Base-by-base conservation (phyloP, 2,888 invertebrate species). In the Apocheima hispidaria region DNA sequence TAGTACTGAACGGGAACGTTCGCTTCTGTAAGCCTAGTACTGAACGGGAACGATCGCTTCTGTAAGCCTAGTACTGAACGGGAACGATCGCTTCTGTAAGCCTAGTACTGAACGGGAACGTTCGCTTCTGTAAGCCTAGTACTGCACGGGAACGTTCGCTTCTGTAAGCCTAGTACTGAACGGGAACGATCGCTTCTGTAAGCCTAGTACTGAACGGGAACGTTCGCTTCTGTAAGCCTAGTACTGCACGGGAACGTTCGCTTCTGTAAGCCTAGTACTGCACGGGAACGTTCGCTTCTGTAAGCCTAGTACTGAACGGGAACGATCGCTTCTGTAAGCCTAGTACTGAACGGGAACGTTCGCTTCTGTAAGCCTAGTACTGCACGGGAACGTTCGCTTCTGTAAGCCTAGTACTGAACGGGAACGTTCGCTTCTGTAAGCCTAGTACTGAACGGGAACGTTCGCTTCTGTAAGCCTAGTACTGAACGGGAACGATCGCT, bases 51-150 rank as follows among this genome's bases (percentile, higher is more conserved):
- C n/a, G n/a, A n/a, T n/a, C n/a, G n/a, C n/a, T n/a, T n/a, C n/a
- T n/a, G n/a, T n/a, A n/a, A n/a, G n/a, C n/a, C n/a, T n/a, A n/a
- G n/a, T n/a, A n/a, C n/a, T n/a, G n/a, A n/a, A n/a, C n/a, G n/a
- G n/a, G n/a, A n/a, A n/a, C 12, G 96, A 98, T 65, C 94, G 95
- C 83, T 96, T 95, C 83, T 94, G 94, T 48, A 90, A 94, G 82
- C 95, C 96, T 26, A 65, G 69, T 36, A 62, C 73, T 61, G 87
- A 84, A 57, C 75, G 87, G 83, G 96, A 96, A 77, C 88, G 93
- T 87, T 14, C 35, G 2, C 35, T 18, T 4, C 98, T 94, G n/a
- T n/a, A n/a, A n/a, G n/a, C n/a, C n/a, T n/a, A n/a, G n/a, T n/a
- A n/a, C n/a, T n/a, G n/a, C n/a, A n/a, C n/a, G n/a, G n/a, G n/a